These are phyloP conservation scores for Netelia melanura DNA, from an alignment of 2,888 invertebrate species.

Conservation along the genomic window DNA sequence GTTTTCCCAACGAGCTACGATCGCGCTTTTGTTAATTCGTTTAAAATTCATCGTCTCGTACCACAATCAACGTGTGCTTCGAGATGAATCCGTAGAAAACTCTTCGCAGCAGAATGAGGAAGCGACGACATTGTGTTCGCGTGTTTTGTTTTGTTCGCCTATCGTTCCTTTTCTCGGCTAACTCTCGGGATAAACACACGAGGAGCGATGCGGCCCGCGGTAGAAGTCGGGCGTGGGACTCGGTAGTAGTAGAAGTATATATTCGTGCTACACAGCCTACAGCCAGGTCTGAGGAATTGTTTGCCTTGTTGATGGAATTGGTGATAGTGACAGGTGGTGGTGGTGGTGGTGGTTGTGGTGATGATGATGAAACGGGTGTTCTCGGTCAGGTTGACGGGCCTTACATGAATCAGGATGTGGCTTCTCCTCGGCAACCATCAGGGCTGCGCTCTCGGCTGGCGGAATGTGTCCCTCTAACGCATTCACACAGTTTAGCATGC, in stretches of 20 bases:
- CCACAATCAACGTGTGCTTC: slow-evolving; percentile 33
- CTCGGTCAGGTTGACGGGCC: slow-evolving; percentile 84
- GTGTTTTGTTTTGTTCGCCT: slow-evolving; percentile 4
- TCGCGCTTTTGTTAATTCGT: neutral
- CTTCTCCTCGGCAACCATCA: slow-evolving; percentile 92
- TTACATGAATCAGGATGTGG: slow-evolving; percentile 93
- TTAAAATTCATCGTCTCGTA: slow-evolving; percentile 28
- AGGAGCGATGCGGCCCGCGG: neutral
- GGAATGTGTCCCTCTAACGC: slow-evolving; percentile 96
- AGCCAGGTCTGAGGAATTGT: slow-evolving; percentile 79
- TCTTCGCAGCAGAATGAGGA: slow-evolving; percentile 5
- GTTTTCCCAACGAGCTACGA: slow-evolving; percentile 20
- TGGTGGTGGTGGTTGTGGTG: slow-evolving; percentile 59
- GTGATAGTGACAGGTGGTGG: slow-evolving; percentile 75
- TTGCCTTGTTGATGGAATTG: slow-evolving; percentile 77
- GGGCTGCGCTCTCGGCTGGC: slow-evolving; percentile 91
- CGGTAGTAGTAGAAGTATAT: slow-evolving; percentile 38
- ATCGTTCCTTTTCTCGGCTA: neutral
- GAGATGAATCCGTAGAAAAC: slow-evolving; percentile 2
- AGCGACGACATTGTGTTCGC: slow-evolving; percentile 4
- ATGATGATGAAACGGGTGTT: slow-evolving; percentile 74
- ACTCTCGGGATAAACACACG: neutral
- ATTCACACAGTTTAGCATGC: slow-evolving; percentile 98
- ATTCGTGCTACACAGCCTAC: slow-evolving; percentile 69
- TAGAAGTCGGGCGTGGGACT: slow-evolving; percentile 1